A percentile compares a stretch with the other conserved stretches of the same genome.
Conservation (phyloP, 1,140 invertebrate species). For the Hormaphis cornu region DNA sequence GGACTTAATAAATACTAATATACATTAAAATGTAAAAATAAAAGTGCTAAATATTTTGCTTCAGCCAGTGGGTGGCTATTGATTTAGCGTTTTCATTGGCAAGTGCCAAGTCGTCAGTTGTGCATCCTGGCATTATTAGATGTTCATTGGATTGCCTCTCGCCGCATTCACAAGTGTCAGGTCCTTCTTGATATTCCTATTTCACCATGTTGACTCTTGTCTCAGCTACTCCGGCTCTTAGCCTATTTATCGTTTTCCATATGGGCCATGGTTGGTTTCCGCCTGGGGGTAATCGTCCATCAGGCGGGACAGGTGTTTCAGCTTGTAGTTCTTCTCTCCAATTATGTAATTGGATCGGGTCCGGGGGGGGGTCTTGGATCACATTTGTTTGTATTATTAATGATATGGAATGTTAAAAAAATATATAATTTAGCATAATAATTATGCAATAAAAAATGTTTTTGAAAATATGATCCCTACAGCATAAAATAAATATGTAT, state of each 20-base stretch:
- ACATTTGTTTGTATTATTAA: too few species aligned
- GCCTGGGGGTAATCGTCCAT: not conserved
- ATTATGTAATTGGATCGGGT: not conserved
- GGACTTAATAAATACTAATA: too few species aligned
- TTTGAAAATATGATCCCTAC: too few species aligned
- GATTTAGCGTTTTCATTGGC: not conserved
- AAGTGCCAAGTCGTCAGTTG: not conserved
- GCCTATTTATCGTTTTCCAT: conserved; percentile 2
- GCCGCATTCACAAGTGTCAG: conserved; percentile 3
- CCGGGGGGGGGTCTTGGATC: not conserved
- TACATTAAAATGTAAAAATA: too few species aligned
- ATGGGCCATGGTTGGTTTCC: not conserved
- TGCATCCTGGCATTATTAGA: not conserved
- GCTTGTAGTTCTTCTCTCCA: not conserved
- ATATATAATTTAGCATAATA: too few species aligned
- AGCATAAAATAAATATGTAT: too few species aligned
- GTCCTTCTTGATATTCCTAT: not conserved
- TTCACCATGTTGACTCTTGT: not conserved
- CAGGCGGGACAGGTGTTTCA: not conserved
- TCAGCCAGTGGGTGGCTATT: not conserved
- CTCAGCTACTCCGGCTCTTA: conserved; percentile 1
- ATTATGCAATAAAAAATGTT: too few species aligned
- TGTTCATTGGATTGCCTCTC: conserved; percentile 6
- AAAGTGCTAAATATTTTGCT: too few species aligned
- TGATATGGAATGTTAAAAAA: too few species aligned